Evolutionary conservation across 2,113 vertebrate genomes (phyloP).

Genomic region (Catharus minimus): DNA sequence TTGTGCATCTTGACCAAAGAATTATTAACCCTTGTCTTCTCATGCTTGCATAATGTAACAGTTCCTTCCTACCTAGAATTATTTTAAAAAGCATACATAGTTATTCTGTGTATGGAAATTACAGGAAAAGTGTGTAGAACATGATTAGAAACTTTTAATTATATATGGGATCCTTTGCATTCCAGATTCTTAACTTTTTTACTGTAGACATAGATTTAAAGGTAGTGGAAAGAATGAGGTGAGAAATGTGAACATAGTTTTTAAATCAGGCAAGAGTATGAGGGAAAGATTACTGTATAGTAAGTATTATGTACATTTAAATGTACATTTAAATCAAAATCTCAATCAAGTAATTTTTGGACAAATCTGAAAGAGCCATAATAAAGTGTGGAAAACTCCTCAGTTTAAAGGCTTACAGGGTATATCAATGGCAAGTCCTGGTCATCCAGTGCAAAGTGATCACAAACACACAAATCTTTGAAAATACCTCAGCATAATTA

Average conservation of each 20-base stretch:
- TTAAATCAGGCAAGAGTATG: background rate
- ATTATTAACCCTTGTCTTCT: background rate
- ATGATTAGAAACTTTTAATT: background rate
- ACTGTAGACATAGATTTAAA: background rate
- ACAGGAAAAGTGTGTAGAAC: background rate
- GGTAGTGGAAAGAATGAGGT: background rate
- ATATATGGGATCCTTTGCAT: background rate
- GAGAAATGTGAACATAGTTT: background rate
- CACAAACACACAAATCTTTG: background rate
- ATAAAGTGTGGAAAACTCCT: background rate
- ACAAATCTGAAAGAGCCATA: fast-evolving
- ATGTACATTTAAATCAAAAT: background rate
- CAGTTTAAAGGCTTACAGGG: background rate
- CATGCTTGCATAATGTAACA: background rate
- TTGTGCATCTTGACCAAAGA: background rate
- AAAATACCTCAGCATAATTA: background rate
- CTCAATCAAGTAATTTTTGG: background rate
- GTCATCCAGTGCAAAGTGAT: background rate
- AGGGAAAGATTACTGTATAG: background rate
- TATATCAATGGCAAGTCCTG: background rate
- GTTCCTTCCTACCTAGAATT: background rate
- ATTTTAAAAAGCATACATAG: background rate
- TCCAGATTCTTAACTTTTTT: background rate
- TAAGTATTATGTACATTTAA: background rate
- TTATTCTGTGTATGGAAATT: background rate